Base-by-base conservation (phyloP, 2,797 vertebrate genomes). In the Antrozous pallidus region DNA sequence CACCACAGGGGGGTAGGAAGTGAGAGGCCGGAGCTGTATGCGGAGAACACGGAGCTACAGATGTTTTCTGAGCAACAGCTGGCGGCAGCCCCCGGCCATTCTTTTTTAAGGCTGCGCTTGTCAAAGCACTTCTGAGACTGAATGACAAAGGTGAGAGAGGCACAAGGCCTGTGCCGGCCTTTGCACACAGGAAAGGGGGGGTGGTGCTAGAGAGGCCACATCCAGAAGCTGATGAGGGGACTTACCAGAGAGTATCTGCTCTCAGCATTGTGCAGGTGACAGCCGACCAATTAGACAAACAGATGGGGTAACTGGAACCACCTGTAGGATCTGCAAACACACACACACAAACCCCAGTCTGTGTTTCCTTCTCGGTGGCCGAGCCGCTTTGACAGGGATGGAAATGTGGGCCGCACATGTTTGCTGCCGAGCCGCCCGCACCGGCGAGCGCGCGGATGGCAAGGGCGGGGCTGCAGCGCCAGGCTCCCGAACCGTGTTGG, bases 51-150 rank as follows among this genome's bases (percentile, higher is more conserved):
- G 2, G 54, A 9, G 89, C 96, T 96, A 93, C 95, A 94, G 97
- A 96, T 97, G 97, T 98, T 98, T 98, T 97, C 97, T 98, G 98
- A 98, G 97, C 98, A 98, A 98, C 98, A 98, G 98, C 98, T 98
- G 98, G 97, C 97, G 97, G 96, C 95, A 94, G 96, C 90, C 95
- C 97, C 40, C 31, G 67, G 56, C 54, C 33, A 8, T 61, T 67
- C 75, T 95, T 47, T 65, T 96, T 96, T 74, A 71, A 88, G 92
- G 97, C 96, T 93, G 80, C 95, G 97, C 90, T 91, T 97, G 97
- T 98, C 95, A 96, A 96, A 95, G 97, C 18, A 91, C 91, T 98
- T 97, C 97, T 96, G 95, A 94, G 96, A 82, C 0, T 94, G 93
- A 96, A 95, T 96, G 97, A 97, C 98, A 96, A 96, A 97, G 96